These are phyloP conservation scores for Stictocephala bisonia DNA, from an alignment of 2,888 invertebrate genomes.

Conservation along the genomic window DNA sequence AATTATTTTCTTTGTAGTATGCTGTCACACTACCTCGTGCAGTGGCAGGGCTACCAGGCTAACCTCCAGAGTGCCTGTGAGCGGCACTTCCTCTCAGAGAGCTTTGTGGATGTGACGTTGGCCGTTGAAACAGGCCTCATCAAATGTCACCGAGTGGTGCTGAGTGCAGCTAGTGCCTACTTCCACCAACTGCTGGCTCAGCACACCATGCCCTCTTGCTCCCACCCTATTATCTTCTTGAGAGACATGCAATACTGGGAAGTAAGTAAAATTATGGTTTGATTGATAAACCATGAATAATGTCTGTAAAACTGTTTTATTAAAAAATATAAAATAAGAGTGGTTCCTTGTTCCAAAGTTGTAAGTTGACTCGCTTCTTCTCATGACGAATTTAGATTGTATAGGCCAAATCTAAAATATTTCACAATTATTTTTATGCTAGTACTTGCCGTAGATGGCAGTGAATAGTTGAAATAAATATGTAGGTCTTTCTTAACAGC, in stretches of 20 bases:
- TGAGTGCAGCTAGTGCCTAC: constrained; percentile 88
- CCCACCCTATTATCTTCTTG: constrained; percentile 87
- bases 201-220: constrained; percentile 77
- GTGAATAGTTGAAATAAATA: too few species aligned
- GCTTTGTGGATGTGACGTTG: constrained; percentile 89
- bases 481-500: too few species aligned
- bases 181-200: constrained; percentile 82
- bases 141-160: constrained; percentile 87
- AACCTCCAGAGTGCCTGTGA: constrained; percentile 84
- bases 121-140: constrained; percentile 88
- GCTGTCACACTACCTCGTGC: constrained; percentile 64
- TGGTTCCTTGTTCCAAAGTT: too few species aligned
- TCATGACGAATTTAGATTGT: too few species aligned
- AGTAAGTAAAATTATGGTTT: constrained; percentile 68
- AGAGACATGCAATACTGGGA: constrained; percentile 86
- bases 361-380: too few species aligned
- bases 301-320: too few species aligned
- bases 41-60: constrained; percentile 86
- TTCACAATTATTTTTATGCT: too few species aligned
- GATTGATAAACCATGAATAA: too few species aligned
- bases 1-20: too few species aligned
- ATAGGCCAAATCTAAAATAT: too few species aligned
- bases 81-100: constrained; percentile 78
- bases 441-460: too few species aligned
- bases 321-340: too few species aligned